Conservation (phyloP, 2,113 vertebrate species). For the Philantomba maxwellii region DNA sequence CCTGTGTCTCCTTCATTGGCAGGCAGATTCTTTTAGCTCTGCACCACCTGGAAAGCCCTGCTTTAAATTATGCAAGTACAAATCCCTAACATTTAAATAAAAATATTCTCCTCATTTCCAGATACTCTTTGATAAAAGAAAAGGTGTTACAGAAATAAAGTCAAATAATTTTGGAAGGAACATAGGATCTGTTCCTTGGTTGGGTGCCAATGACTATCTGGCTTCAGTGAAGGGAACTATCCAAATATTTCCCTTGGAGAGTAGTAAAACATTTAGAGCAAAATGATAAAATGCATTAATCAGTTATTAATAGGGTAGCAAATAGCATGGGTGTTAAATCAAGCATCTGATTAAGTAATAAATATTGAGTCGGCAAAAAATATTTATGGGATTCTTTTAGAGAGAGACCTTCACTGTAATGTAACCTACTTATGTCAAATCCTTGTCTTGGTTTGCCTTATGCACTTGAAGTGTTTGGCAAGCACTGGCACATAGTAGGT, state of each 20-base stretch:
- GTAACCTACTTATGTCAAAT: background rate
- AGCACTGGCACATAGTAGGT: background rate
- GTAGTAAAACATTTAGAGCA: background rate
- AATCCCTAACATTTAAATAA: slow-evolving; percentile 33
- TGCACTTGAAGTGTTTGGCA: background rate
- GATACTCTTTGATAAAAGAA: background rate
- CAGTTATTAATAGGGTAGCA: background rate
- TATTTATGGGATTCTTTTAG: background rate
- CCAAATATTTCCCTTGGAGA: background rate
- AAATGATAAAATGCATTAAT: background rate
- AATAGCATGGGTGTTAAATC: background rate
- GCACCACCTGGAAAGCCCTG: background rate
- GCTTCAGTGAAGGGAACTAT: background rate
- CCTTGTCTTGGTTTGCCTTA: background rate
- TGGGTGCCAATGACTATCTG: background rate
- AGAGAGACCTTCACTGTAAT: background rate
- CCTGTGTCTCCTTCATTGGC: background rate
- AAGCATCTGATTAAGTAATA: background rate
- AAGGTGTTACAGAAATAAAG: background rate
- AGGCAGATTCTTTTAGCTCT: background rate
- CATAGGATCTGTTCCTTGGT: background rate
- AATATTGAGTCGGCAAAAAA: background rate
- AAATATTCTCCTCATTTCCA: background rate
- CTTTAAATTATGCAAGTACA: slow-evolving; percentile 13
- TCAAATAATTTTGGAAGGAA: background rate